Base-by-base conservation (phyloP, 2,888 invertebrate species). In the Tachina lurida region DNA sequence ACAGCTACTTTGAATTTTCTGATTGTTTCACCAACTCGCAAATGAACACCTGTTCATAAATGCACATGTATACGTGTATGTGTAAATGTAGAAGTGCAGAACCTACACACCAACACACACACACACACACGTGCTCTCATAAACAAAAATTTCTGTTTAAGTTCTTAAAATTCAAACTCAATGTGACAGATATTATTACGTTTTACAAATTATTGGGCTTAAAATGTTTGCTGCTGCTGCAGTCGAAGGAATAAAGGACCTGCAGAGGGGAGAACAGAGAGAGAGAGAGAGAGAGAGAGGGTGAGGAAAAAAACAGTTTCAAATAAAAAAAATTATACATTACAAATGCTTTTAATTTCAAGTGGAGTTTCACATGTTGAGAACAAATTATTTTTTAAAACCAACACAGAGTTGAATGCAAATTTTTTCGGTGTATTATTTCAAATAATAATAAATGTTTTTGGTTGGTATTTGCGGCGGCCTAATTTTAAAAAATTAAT, bases 161-260 rank as follows among this genome's bases (percentile, higher is more conserved):
- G 73, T 62, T 45, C 65, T 81, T 74, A 77, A 68, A 77, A 77
- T 84, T 84, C 68, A 77, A 81, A 84, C 63, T 84, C 81, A 67
- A 63, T 84, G 77, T 84, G 84, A 77, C 81, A 84, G 68, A 68
- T 81, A 77, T 84, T 81, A 77, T 84, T 77, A 84, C 52, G 62
- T 41, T 73, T 77, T 63, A 84, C 84, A 84, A 81, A 84, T 81
- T 81, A 84, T 84, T 81, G 77, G 63, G 73, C 77, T 84, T 71
- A 56, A 82, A 71, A 41, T 71, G 41, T 63, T 78, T 68, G 75
- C 49, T 70, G 75, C 63, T 70, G 82, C 63, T 63, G 47, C 39
- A 56, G 22, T 45, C 31, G 62, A 81, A 71, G 22, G 54, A 58
- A 62, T 62, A 17, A 3, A 17, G n/a, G 43, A 43, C 41, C 17